Evolutionary conservation across 1,140 invertebrate species (phyloP), one percentile per base, ranked within the genome.

Genomic region (Augochlora pura): DNA sequence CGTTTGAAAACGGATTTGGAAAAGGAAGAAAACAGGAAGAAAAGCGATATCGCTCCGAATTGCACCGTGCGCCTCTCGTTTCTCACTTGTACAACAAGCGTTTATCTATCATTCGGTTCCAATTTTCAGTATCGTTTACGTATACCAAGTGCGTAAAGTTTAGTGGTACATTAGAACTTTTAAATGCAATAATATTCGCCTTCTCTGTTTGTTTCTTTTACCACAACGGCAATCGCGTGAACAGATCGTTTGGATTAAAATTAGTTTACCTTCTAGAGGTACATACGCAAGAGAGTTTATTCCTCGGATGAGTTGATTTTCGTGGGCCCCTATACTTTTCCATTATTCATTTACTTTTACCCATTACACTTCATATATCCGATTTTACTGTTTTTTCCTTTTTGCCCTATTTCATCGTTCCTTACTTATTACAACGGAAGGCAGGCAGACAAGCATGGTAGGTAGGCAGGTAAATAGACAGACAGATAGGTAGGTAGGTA

Each of bases 351-450:
- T 46, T 46, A 46, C 49, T 63, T 63, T 57, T 38, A 38, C 18
- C 27, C 21, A 2, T 9, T 39, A 10, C 39, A 21, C 39, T 67
- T 49, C 46, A 32, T 63, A 18, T 46, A 49, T 18, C 25, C 42
- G 9, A 42, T 42, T 52, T 2, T 52, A 16, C 6, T 18, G 21
- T 65, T 74, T 65, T 21, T 7, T 18, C 74, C 25, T n/a, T n/a
- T n/a, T n/a, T n/a, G 23, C 49, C 10, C 16, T 12, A 16, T 18
- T 59, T 59, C 69, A 63, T 68, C n/a, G 42, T 62, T 80, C 54
- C 68, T 52, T 78, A 81, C 69, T 74, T 83, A 57, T 82, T 60
- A 77, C 80, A 86, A 86, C 78, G 71, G 85, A 86, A 86, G 78
- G 57, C 84, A 86, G 42, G 42, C 42, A 10, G 32, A 32, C 32